Percentiles rank a stretch among this genome's conserved stretches.
Conservation (phyloP, 2,888 invertebrate genomes). For the Heterodera filipjevi region DNA sequence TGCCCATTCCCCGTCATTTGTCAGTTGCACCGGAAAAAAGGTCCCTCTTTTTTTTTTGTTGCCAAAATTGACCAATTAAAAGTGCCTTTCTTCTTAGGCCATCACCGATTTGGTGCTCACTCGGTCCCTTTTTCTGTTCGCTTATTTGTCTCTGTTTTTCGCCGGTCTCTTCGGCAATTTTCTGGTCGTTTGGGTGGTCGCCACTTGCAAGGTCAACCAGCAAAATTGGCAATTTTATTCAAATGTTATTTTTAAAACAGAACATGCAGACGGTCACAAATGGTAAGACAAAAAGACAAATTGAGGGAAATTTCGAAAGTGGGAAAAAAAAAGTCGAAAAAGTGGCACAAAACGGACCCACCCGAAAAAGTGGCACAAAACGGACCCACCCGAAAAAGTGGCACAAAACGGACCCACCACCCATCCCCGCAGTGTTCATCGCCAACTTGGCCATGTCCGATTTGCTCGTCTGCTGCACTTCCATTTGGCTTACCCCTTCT, state of each 20-base stretch:
- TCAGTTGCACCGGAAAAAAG: constrained; percentile 42
- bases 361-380: no score
- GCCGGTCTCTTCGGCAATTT: constrained; percentile 87
- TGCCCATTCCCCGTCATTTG: constrained; percentile 68
- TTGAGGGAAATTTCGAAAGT: not conserved
- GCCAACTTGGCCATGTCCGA: constrained; percentile 93
- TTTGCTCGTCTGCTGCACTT: constrained; percentile 80
- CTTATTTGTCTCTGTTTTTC: constrained; percentile 82
- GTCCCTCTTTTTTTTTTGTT: constrained; percentile 10
- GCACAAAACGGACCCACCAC: no score
- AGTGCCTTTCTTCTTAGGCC: constrained; percentile 42
- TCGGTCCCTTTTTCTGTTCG: constrained; percentile 52
- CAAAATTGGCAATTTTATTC: not conserved
- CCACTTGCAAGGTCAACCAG: constrained; percentile 17
- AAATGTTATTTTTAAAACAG: constrained; percentile 69
- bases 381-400: no score
- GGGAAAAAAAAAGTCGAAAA: not conserved
- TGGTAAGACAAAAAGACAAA: constrained; percentile 12
- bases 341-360: no score
- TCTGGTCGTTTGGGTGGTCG: constrained; percentile 88
- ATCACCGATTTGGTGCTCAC: constrained; percentile 48
- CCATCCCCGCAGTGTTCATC: constrained; percentile 80
- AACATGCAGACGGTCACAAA: constrained; percentile 98
- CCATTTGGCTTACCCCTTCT: constrained; percentile 93
- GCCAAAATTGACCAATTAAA: not conserved